Evolutionary conservation across 1,140 invertebrate species (phyloP).

Genomic region (Leptoteleia sp.): DNA sequence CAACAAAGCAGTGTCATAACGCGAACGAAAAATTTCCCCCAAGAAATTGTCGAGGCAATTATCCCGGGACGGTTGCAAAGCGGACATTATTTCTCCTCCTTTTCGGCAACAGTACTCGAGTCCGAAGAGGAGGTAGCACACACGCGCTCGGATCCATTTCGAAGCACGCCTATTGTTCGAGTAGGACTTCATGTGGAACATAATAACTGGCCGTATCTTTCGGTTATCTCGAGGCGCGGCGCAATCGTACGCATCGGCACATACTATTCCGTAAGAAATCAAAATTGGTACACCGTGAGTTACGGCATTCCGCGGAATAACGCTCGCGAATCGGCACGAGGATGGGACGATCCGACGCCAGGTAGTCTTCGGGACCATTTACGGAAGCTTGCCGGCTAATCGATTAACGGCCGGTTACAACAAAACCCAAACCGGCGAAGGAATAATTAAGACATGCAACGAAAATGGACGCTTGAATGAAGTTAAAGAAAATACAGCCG

Average conservation of each 20-base stretch:
- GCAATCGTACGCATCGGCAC: slow-evolving; percentile 64
- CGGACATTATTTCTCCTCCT: slow-evolving; percentile 12
- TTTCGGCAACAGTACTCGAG: slow-evolving; percentile 22
- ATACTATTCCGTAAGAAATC: slow-evolving; percentile 62
- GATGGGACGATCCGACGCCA: too few relatives aligned
- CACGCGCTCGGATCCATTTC: too few relatives aligned
- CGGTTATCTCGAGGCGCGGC: slow-evolving; percentile 39
- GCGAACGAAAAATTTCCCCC: too few relatives aligned
- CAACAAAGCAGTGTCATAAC: slow-evolving; percentile 3
- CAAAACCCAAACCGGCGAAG: neutral
- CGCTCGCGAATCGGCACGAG: slow-evolving; percentile 53
- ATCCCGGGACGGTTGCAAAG: neutral
- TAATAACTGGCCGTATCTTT: slow-evolving; percentile 57
- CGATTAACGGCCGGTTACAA: slow-evolving; percentile 30
- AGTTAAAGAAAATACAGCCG: slow-evolving; percentile 10
- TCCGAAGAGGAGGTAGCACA: too few relatives aligned
- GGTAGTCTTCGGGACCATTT: slow-evolving; percentile 42
- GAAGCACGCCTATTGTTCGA: slow-evolving; percentile 55
- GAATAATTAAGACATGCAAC: slow-evolving; percentile 58
- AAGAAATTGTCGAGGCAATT: slow-evolving; percentile 6
- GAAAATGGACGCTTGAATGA: slow-evolving; percentile 5
- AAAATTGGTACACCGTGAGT: slow-evolving; percentile 59
- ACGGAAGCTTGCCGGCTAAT: slow-evolving; percentile 50
- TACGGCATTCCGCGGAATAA: slow-evolving; percentile 44
- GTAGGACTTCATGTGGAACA: slow-evolving; percentile 56